Conservation (phyloP, 1,140 invertebrate genomes). For the Batillaria attramentaria region DNA sequence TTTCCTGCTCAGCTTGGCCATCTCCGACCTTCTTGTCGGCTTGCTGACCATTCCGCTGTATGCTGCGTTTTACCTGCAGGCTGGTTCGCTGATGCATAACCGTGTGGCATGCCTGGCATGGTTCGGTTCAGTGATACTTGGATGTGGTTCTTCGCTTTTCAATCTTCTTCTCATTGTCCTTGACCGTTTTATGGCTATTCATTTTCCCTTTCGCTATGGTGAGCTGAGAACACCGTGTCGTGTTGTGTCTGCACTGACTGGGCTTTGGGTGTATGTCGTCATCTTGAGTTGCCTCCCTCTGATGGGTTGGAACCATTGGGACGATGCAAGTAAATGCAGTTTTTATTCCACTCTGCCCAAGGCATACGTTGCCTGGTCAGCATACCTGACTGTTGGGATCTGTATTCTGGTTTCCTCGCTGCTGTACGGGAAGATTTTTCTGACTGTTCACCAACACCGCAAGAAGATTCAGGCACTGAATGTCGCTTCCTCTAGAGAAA, state of each 20-base stretch:
- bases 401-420: constrained; percentile 27
- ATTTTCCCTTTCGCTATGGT: constrained; percentile 41
- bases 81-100: constrained; percentile 11
- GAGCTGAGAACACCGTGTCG: constrained; percentile 33
- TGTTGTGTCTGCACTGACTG: constrained; percentile 29
- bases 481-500: background rate
- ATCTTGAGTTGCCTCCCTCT: constrained; percentile 34
- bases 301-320: constrained; percentile 45
- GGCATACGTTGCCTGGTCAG: constrained; percentile 27
- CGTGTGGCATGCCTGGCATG: constrained; percentile 41
- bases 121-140: constrained; percentile 40
- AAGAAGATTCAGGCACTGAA: constrained; percentile 13
- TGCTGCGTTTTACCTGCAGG: constrained; percentile 38
- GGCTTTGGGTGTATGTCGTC: constrained; percentile 43
- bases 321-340: constrained; percentile 26
- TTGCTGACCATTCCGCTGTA: constrained; percentile 43
- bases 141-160: constrained; percentile 42
- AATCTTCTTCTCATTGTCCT: constrained; percentile 45
- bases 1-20: constrained; percentile 42
- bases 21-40: constrained; percentile 44
- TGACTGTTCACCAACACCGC: constrained; percentile 21
- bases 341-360: constrained; percentile 45
- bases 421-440: constrained; percentile 43
- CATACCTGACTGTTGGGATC: constrained; percentile 33
- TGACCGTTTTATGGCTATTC: constrained; percentile 47